Conservation (phyloP, 2,888 invertebrate species). For the Neelides folsomi region DNA sequence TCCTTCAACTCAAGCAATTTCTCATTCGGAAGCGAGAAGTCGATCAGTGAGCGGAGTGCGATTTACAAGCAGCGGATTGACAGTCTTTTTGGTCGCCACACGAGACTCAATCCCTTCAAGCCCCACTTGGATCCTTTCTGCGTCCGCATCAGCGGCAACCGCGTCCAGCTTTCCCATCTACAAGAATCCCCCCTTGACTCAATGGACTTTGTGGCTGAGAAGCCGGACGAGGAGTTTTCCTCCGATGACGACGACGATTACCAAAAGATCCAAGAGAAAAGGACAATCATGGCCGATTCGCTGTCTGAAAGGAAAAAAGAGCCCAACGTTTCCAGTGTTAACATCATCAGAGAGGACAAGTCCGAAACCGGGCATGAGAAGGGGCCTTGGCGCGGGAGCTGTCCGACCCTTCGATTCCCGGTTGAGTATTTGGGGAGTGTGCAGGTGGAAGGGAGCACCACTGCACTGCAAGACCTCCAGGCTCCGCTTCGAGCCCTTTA, state of each 20-base stretch:
- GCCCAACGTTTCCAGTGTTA: not conserved
- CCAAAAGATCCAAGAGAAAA: not conserved
- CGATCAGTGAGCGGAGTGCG: conserved; percentile 37
- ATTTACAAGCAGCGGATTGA: conserved; percentile 73
- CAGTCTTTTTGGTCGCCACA: conserved; percentile 52
- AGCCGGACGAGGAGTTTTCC: conserved; percentile 1
- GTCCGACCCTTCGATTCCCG: conserved; percentile 33
- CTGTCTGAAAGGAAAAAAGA: not conserved
- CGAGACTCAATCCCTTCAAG: conserved; percentile 17
- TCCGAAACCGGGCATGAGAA: conserved; percentile 13
- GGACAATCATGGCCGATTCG: not conserved
- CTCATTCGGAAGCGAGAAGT: conserved; percentile 25
- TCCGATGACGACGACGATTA: not conserved
- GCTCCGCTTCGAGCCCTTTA: conserved; percentile 63
- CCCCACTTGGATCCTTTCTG: conserved; percentile 22
- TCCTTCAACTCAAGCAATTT: conserved; percentile 15
- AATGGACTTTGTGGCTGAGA: too few relatives aligned
- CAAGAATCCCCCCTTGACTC: too few relatives aligned
- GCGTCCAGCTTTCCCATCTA: too few relatives aligned
- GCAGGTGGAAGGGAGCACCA: conserved; percentile 52
- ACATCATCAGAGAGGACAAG: conserved; percentile 12
- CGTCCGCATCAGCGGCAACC: conserved; percentile 21
- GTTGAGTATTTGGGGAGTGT: conserved; percentile 74
- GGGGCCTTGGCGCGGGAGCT: conserved; percentile 4
- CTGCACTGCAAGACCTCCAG: conserved; percentile 69